Evolutionary conservation across 2,888 invertebrate species (phyloP).

Genomic region (Standfussiana lucernea): DNA sequence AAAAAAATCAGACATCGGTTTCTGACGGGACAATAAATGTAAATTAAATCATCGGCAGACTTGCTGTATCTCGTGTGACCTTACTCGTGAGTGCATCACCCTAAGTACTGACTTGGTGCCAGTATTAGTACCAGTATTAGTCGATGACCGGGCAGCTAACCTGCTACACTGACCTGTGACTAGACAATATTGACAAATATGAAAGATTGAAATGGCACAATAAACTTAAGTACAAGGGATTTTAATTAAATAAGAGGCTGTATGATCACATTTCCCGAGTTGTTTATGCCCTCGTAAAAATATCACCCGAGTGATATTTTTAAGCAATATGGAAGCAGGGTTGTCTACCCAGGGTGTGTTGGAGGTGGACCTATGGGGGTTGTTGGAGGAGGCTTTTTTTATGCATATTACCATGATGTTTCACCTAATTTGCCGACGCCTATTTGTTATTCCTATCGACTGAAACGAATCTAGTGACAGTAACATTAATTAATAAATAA

Average conservation of each 20-base stretch:
- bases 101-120: too few relatives aligned
- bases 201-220: background rate
- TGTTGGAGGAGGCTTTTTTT: background rate
- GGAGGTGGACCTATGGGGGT: background rate
- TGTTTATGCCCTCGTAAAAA: background rate
- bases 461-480: background rate
- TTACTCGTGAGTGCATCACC: constrained; percentile 28
- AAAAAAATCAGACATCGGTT: too few relatives aligned
- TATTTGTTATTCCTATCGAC: background rate
- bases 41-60: constrained; percentile 37
- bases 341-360: background rate
- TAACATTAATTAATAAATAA: background rate
- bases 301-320: background rate
- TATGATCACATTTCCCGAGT: background rate
- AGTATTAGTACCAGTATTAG: too few relatives aligned
- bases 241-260: background rate
- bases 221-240: too few relatives aligned
- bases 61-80: constrained; percentile 7
- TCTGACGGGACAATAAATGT: constrained; percentile 36
- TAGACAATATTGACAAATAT: background rate
- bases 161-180: background rate
- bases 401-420: background rate
- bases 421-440: background rate
- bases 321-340: background rate
- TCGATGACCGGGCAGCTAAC: constrained; percentile 35